Conservation (phyloP, 2,113 vertebrate genomes). For the Ageneiosus marmoratus region DNA sequence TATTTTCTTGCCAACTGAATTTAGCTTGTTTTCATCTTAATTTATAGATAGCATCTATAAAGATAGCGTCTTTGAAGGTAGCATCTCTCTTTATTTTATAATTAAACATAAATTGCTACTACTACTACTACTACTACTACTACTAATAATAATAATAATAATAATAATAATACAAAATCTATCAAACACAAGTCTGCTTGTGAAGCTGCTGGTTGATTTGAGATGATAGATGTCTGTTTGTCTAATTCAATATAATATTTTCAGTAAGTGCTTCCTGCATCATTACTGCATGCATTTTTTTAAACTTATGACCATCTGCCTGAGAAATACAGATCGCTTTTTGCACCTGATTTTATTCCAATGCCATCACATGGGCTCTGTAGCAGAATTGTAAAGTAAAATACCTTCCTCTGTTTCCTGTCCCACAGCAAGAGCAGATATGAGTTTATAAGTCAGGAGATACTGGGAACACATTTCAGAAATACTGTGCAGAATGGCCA, state of each 20-base stretch:
- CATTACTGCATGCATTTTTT: conserved; percentile 61
- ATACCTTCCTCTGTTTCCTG: background rate
- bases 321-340: conserved; percentile 52
- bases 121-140: background rate
- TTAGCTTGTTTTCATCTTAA: background rate
- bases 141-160: background rate
- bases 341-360: conserved; percentile 41
- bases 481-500: background rate
- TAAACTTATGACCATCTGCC: conserved; percentile 63
- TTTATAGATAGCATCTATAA: no score
- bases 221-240: conserved; percentile 58
- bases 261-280: conserved; percentile 66
- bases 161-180: background rate
- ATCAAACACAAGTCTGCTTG: background rate
- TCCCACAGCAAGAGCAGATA: background rate
- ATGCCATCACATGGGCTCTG: background rate
- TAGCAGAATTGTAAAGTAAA: conserved; percentile 6
- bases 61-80: background rate
- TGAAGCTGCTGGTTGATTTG: conserved; percentile 54
- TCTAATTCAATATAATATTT: conserved; percentile 66
- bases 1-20: background rate
- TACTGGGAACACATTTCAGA: background rate
- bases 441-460: background rate
- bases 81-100: background rate
- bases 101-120: background rate